Evolutionary conservation across 2,888 invertebrate genomes (phyloP).

Genomic region (Andrena camellia): DNA sequence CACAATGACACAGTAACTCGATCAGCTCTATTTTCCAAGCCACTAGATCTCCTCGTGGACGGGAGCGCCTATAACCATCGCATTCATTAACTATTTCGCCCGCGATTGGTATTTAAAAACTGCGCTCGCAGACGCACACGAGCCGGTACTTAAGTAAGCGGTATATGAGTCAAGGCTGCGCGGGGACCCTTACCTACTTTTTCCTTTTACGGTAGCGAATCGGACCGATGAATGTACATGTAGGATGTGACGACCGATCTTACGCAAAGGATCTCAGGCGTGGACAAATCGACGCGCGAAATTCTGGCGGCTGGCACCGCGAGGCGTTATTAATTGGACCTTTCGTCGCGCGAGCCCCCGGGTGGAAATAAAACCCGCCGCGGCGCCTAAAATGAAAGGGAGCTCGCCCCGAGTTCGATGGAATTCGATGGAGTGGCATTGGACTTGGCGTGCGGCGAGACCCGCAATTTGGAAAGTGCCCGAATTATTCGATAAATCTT

Average conservation of each 20-base stretch:
- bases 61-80: conserved; percentile 17
- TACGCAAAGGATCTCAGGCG: conserved; percentile 67
- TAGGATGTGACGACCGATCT: conserved; percentile 68
- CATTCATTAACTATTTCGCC: conserved; percentile 52
- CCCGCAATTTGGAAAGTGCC: conserved; percentile 17
- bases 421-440: neutral
- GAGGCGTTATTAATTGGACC: neutral
- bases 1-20: neutral
- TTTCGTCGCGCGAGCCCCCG: neutral
- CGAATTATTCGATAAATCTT: conserved; percentile 50
- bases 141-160: conserved; percentile 56
- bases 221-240: conserved; percentile 67
- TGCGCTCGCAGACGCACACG: conserved; percentile 48
- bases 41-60: neutral
- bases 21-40: conserved; percentile 7
- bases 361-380: neutral
- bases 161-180: conserved; percentile 81
- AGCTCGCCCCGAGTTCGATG: neutral
- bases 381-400: neutral
- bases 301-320: conserved; percentile 23
- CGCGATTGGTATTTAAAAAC: conserved; percentile 60
- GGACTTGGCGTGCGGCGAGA: neutral
- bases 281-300: conserved; percentile 35
- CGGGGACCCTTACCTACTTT: conserved; percentile 81
- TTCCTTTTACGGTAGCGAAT: conserved; percentile 80